Percentiles rank a stretch among this genome's conserved stretches.
Evolutionary conservation across 1,140 invertebrate genomes (phyloP).

Genomic region (Thalassaphorura encarpata): DNA sequence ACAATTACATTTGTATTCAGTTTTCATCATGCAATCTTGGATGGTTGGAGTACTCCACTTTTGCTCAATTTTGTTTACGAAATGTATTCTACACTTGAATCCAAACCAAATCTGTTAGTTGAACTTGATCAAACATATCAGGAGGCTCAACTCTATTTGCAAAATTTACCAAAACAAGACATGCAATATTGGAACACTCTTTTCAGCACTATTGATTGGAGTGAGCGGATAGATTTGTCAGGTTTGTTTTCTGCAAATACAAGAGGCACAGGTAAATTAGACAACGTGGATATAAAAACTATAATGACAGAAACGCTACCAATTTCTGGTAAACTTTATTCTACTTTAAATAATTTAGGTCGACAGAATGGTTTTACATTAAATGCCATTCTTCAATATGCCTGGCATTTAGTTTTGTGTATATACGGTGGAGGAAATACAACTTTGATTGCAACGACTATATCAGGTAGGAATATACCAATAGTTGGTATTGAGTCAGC

Average conservation of each 20-base stretch:
- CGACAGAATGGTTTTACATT: not conserved
- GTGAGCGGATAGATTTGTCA: too few species aligned
- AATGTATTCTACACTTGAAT: not conserved
- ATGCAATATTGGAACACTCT: not conserved
- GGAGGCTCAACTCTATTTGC: not conserved
- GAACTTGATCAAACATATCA: not conserved
- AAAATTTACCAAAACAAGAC: not conserved
- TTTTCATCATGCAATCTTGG: slow-evolving; percentile 6
- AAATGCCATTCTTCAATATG: slow-evolving; percentile 11
- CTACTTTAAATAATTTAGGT: not conserved
- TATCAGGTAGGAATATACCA: slow-evolving; percentile 7
- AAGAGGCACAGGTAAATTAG: too few species aligned
- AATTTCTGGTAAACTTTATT: not conserved
- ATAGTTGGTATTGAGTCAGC: not conserved
- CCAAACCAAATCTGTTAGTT: not conserved
- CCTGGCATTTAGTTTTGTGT: slow-evolving; percentile 6
- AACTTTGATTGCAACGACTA: slow-evolving; percentile 6
- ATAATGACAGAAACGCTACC: not conserved
- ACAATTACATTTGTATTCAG: not conserved
- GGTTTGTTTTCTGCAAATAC: too few species aligned
- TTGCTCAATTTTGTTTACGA: slow-evolving; percentile 2
- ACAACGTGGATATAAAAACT: too few species aligned
- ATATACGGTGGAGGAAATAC: slow-evolving; percentile 2
- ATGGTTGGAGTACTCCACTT: slow-evolving; percentile 11
- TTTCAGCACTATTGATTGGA: not conserved